Base-by-base conservation (phyloP, 2,888 invertebrate genomes). In the Caenorhabditis sp. region DNA sequence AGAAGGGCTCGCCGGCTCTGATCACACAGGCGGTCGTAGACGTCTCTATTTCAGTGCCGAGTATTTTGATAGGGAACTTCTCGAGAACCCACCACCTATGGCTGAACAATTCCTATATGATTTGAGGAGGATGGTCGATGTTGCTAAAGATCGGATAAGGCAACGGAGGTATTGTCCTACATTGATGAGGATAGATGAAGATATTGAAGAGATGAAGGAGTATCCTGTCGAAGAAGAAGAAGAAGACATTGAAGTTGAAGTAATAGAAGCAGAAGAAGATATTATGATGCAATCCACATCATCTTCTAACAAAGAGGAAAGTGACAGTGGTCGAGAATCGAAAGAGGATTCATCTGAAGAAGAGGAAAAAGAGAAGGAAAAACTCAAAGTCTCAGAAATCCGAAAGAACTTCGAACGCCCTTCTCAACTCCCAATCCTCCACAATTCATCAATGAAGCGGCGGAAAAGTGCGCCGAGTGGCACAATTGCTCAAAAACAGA, bases 31-130 rank as follows among this genome's bases (percentile, higher is more conserved):
- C 8, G 12, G 17, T 17, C 10, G 26, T 8, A 60, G 70, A 38
- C 43, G 76, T 2, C 63, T 78, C 0, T 67, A 73, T 53, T 78
- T 78, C 25, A 76, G 72, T 43, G 64, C 67, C 82, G 94, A 94
- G 8, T 95, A 94, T 88, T 94, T 95, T 86, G 95, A 95, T 88
- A 93, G 93, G 27, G 93, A 94, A 81, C 88, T 94, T 58, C 90
- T 95, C 88, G 90, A 92, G 93, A 92, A 93, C 81, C 95, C 95
- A 25, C 95, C 95, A 57, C 93, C 93, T 53, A 94, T 94, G 63
- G 95, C 95, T 26, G 90, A 94, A 80, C 95, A 95, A 89, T 95
- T 95, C 88, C 90, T 95, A 1, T 76, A 69, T 43, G 87, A 87
- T 91, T 94, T 95, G 76, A 92, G 95, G n/a, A 52, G 73, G 57